These are phyloP conservation scores for Cataglyphis livida DNA, from an alignment of 2,888 invertebrate genomes.

Conservation along the genomic window DNA sequence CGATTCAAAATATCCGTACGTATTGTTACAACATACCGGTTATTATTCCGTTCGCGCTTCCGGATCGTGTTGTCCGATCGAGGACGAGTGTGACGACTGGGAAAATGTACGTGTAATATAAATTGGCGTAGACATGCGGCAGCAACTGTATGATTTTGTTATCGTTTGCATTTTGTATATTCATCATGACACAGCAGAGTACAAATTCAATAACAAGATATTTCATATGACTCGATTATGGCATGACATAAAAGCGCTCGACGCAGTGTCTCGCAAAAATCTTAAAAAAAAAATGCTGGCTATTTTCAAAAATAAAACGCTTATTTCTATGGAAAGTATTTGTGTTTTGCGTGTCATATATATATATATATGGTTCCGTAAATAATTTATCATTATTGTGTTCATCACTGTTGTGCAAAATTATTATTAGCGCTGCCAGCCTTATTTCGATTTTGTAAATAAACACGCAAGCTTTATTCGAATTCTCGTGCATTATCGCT, in stretches of 20 bases:
- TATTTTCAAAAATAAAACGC: neutral
- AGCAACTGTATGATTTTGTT: constrained; percentile 1
- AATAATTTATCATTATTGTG: neutral
- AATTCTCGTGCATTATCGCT: constrained; percentile 15
- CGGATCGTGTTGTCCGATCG: constrained; percentile 23
- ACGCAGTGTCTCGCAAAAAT: neutral
- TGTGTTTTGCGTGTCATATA: neutral
- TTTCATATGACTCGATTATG: constrained; percentile 24
- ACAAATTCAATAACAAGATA: constrained; percentile 36
- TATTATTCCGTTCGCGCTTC: constrained; percentile 46
- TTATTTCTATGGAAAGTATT: neutral
- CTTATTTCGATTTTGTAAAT: neutral
- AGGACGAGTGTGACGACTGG: constrained; percentile 1
- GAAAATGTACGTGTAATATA: constrained; percentile 36
- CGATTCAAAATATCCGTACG: constrained; percentile 18
- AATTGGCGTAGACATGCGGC: constrained; percentile 39
- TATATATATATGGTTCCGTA: neutral
- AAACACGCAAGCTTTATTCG: constrained; percentile 10
- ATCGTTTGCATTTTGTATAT: constrained; percentile 21
- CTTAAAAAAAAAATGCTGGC: neutral
- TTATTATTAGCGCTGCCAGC: neutral
- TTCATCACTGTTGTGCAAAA: neutral
- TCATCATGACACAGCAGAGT: neutral
- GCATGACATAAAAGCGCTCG: neutral
- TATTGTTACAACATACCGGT: neutral